phyloP scores from a whole-genome alignment of 2,888 invertebrate genomes.

The Sarcophaga carnaria region DNA sequence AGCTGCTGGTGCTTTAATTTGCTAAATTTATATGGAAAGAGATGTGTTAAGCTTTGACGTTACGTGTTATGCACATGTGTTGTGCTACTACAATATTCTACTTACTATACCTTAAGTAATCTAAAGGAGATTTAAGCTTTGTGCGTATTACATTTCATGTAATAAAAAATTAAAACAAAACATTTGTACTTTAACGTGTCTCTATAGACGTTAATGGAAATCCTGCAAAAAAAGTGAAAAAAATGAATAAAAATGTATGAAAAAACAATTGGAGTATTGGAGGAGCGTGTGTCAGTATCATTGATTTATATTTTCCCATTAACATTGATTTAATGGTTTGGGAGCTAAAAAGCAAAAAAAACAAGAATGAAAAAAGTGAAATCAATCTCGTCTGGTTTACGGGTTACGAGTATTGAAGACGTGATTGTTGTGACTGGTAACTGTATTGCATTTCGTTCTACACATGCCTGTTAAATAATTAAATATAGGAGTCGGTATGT shows the following conservation, averaged over 20 bases:
- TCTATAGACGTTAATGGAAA: neutral
- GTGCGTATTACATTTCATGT: too few species aligned
- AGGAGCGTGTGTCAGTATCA: neutral
- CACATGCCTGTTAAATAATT: neutral
- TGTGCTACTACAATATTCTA: too few species aligned
- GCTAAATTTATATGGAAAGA: too few species aligned
- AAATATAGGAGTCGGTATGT: neutral
- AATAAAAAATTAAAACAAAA: too few species aligned
- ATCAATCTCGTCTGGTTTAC: neutral
- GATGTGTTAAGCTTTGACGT: too few species aligned
- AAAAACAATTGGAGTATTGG: neutral
- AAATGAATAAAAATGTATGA: neutral
- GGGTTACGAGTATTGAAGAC: neutral
- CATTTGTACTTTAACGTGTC: too few species aligned
- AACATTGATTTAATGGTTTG: conserved; percentile 6
- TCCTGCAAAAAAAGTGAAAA: neutral
- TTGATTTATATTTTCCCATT: conserved; percentile 17
- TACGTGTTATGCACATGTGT: too few species aligned
- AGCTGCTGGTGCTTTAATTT: too few species aligned
- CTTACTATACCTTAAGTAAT: too few species aligned
- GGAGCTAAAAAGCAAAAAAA: neutral
- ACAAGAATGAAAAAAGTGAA: neutral
- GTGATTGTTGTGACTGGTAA: neutral
- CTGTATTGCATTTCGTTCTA: neutral
- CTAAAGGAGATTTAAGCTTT: too few species aligned